Evolutionary conservation across 2,113 vertebrate species (phyloP).

Genomic region (Symphodus melops): DNA sequence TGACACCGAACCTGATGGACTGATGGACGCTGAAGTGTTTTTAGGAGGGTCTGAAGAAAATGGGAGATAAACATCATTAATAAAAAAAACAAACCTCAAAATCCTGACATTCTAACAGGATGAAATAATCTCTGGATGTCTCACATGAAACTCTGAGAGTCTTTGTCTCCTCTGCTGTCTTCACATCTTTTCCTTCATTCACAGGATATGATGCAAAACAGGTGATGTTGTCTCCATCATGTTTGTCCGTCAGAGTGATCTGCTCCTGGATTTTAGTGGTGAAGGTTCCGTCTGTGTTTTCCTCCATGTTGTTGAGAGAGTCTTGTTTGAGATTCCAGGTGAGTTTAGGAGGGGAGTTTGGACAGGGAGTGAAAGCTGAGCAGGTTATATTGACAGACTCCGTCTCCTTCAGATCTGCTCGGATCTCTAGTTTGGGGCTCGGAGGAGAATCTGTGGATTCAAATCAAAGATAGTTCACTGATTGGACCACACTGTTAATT

Average conservation of each 20-base stretch:
- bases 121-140: not conserved
- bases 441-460: slow-evolving; percentile 31
- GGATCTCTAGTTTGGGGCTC: slow-evolving; percentile 12
- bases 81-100: not conserved
- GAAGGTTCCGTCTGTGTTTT: too few relatives aligned
- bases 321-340: too few relatives aligned
- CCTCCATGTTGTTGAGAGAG: too few relatives aligned
- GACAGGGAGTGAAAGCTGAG: too few relatives aligned
- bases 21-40: slow-evolving; percentile 26
- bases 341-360: too few relatives aligned
- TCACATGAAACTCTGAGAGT: slow-evolving; percentile 52
- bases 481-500: too few relatives aligned
- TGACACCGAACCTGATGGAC: not conserved
- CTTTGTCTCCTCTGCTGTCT: slow-evolving; percentile 5
- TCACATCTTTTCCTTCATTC: not conserved
- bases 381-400: too few relatives aligned
- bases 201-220: slow-evolving; percentile 45
- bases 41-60: slow-evolving; percentile 51
- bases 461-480: too few relatives aligned
- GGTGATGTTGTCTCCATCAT: slow-evolving; percentile 39
- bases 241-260: not conserved
- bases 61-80: not conserved
- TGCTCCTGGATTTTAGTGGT: too few relatives aligned
- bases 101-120: slow-evolving; percentile 64
- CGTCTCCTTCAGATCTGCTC: too few relatives aligned